These are phyloP conservation scores for Gavia stellata DNA, from an alignment of 2,113 vertebrate species.

Conservation along the genomic window DNA sequence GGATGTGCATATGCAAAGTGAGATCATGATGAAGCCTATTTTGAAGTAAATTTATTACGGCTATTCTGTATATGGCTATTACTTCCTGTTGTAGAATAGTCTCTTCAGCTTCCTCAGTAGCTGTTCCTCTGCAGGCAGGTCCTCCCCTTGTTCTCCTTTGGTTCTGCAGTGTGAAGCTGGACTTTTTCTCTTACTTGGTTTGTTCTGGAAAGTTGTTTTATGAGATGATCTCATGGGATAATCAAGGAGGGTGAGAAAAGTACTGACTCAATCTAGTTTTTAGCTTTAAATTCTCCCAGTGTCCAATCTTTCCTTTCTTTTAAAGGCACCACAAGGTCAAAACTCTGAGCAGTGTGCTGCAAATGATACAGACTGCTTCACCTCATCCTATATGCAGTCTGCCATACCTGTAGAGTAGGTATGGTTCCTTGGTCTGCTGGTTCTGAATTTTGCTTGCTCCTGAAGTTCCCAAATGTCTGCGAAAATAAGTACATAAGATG, in stretches of 20 bases:
- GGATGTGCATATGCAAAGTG: not conserved
- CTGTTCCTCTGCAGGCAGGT: not conserved
- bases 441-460: not conserved
- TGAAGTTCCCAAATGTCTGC: not conserved
- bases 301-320: not conserved
- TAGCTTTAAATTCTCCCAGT: not conserved
- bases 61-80: not conserved
- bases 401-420: not conserved
- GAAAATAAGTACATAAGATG: not conserved
- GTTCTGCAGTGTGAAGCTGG: not conserved
- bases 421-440: not conserved
- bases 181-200: not conserved
- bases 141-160: not conserved
- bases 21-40: not conserved
- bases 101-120: not conserved
- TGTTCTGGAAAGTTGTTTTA: not conserved
- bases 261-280: not conserved
- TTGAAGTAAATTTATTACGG: not conserved
- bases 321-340: not conserved
- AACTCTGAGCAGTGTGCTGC: not conserved
- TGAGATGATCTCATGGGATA: not conserved
- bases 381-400: not conserved
- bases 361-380: not conserved
- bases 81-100: not conserved
- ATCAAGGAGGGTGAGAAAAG: not conserved